phyloP scores from a whole-genome alignment of 2,113 vertebrate genomes.

The rabbit (Oryctolagus cuniculus) region mOryCun1.1 NC_091438.1:33815501-33816000 shows the following conservation, averaged over 20 bases:
- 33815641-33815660: background rate
- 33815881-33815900: background rate
- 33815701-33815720: background rate
- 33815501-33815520: background rate
- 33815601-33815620: background rate
- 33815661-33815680: background rate
- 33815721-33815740: background rate
- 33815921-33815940: fast-evolving
- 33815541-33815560: background rate
- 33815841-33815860: background rate
- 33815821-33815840: background rate
- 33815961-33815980: no score
- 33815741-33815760: background rate
- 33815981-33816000: no score
- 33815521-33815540: background rate
- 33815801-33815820: background rate
- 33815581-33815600: background rate
- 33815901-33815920: fast-evolving
- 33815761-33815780: background rate
- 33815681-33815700: background rate
- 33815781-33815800: background rate
- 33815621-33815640: background rate
- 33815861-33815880: background rate
- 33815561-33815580: background rate
- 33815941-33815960: background rate